phyloP scores from a whole-genome alignment of 2,113 vertebrate species.

The Chlamydotis undulata region DNA sequence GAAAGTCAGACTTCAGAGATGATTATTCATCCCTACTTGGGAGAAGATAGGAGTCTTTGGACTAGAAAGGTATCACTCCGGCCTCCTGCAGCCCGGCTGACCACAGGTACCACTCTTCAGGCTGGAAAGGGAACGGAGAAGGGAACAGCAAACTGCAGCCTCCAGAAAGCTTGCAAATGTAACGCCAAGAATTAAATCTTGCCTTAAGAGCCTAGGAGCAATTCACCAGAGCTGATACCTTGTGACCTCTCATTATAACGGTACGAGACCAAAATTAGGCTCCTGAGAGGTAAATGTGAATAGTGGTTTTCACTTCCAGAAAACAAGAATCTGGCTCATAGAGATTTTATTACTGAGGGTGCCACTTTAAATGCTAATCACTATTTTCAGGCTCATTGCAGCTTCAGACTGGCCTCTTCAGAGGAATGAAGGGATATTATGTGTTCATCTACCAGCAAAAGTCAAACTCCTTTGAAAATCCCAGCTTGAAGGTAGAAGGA shows the following conservation, averaged over 20 bases:
- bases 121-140: not conserved
- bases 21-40: not conserved
- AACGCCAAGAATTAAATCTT: not conserved
- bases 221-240: not conserved
- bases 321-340: not conserved
- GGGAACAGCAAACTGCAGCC: not conserved
- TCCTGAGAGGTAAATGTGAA: constrained; percentile 4
- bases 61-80: not conserved
- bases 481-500: not conserved
- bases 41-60: not conserved
- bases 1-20: not conserved
- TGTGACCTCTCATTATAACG: not conserved
- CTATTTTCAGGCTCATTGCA: constrained; percentile 33
- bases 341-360: constrained; percentile 18
- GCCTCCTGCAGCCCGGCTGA: not conserved
- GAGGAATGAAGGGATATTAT: not conserved
- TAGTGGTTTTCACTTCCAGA: not conserved
- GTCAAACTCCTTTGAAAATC: constrained; percentile 2
- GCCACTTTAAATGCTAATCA: constrained; percentile 35
- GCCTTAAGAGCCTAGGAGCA: not conserved
- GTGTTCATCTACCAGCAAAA: not conserved
- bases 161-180: not conserved
- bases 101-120: not conserved
- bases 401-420: constrained; percentile 20
- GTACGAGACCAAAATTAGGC: not conserved